These are phyloP conservation scores for Myrmophylax atrothorax DNA, from an alignment of 2,113 vertebrate genomes.

Conservation along the genomic window DNA sequence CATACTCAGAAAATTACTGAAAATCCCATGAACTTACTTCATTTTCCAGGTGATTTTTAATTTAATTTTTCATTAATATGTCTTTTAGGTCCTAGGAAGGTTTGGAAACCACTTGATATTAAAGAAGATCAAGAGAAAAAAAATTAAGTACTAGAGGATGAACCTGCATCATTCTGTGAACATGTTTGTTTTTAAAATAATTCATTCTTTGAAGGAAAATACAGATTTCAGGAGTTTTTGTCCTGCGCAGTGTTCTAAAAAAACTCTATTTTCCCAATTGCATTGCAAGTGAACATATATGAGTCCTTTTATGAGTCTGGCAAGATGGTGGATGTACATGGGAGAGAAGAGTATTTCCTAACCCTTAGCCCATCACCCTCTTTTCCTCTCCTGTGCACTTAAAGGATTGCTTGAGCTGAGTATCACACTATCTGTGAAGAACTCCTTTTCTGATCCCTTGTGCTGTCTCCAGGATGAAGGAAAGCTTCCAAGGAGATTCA, in stretches of 20 bases:
- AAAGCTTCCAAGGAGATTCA: conserved; percentile 12
- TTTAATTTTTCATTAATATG: background rate
- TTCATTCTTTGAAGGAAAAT: background rate
- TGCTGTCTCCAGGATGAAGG: background rate
- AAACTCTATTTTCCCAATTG: accelerated
- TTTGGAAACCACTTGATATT: background rate
- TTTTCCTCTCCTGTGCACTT: background rate
- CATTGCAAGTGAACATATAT: background rate
- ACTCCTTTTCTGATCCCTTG: background rate
- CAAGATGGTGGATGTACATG: background rate
- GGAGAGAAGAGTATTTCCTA: background rate
- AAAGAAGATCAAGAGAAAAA: background rate
- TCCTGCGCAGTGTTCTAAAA: background rate
- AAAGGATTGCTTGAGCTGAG: background rate
- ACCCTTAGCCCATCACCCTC: background rate
- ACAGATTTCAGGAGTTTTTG: background rate
- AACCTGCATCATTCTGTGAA: background rate
- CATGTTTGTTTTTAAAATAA: background rate
- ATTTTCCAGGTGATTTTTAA: background rate
- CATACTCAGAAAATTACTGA: background rate
- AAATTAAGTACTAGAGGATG: background rate
- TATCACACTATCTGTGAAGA: background rate
- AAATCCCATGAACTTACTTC: background rate
- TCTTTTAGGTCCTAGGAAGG: background rate
- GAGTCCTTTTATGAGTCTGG: background rate